These are phyloP conservation scores for Mastomys natalensis DNA, from an alignment of 2,113 vertebrate genomes.

Conservation along the genomic window DNA sequence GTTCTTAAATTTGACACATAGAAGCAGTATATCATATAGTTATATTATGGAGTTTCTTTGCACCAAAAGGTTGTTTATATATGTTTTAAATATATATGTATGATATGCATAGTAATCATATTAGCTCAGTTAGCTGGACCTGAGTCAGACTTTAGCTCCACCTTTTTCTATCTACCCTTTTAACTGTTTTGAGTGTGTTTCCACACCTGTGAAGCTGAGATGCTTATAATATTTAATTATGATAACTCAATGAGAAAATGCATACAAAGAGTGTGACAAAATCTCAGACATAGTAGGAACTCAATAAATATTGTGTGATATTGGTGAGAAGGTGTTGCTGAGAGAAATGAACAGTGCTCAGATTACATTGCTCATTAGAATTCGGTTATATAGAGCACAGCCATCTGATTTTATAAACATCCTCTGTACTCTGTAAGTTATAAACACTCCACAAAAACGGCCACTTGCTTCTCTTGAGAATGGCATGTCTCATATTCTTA, in stretches of 20 bases:
- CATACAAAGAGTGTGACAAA: neutral
- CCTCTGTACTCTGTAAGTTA: conserved; percentile 32
- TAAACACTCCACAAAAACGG: neutral
- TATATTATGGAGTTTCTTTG: neutral
- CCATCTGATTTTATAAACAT: conserved; percentile 16
- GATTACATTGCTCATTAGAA: conserved; percentile 9
- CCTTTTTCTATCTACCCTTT: neutral
- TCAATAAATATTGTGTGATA: conserved; percentile 2
- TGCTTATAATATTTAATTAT: conserved; percentile 6
- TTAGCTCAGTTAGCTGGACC: neutral
- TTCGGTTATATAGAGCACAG: neutral
- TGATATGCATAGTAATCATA: neutral
- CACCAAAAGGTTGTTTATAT: neutral
- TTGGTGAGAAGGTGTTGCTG: neutral
- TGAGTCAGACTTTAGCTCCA: neutral
- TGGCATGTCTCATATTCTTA: neutral
- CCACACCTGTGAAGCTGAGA: neutral
- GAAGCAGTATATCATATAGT: neutral
- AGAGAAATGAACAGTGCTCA: conserved; percentile 9
- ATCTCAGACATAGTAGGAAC: neutral
- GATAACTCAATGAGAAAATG: conserved; percentile 37
- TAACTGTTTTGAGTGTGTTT: conserved; percentile 36
- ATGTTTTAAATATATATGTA: neutral
- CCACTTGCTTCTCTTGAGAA: conserved; percentile 56
- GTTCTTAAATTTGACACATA: conserved; percentile 29